phyloP scores from a whole-genome alignment of 2,113 vertebrate species.

The Misgurnus mizolepis region DNA sequence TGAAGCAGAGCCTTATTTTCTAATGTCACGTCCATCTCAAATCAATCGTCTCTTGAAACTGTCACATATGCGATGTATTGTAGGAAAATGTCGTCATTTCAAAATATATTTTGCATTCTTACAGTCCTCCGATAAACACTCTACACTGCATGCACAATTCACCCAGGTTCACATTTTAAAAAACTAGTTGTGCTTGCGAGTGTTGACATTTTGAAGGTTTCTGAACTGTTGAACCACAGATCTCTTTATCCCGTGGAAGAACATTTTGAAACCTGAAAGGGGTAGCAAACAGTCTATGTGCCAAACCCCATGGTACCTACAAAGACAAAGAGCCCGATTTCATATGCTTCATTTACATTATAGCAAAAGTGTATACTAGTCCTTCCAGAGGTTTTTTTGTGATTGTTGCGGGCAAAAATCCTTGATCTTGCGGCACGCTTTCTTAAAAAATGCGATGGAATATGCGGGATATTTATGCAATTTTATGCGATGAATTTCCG shows the following conservation, averaged over 20 bases:
- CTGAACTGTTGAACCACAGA: slow-evolving; percentile 8
- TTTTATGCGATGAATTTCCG: no score
- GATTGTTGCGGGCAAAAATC: no score
- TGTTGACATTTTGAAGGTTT: slow-evolving; percentile 2
- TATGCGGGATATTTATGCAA: no score
- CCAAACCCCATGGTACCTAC: no score
- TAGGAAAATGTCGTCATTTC: neutral
- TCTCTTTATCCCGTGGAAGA: neutral
- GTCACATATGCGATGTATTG: neutral
- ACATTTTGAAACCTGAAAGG: slow-evolving; percentile 7
- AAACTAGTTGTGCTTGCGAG: neutral
- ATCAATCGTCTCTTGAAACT: neutral
- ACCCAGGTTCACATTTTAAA: neutral
- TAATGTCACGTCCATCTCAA: neutral
- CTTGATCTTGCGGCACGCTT: no score
- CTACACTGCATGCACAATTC: neutral
- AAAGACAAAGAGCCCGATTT: neutral
- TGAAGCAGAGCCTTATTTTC: neutral
- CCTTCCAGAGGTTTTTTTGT: no score
- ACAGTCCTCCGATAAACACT: neutral
- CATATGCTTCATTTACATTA: no score
- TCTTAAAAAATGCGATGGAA: no score
- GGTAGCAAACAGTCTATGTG: neutral
- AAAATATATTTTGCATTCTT: neutral
- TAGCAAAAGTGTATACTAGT: no score